A percentile compares a stretch with the other conserved stretches of the same genome.
Evolutionary conservation across 2,888 invertebrate species (phyloP).

Genomic region (Spatulosminthurus flaviceps): DNA sequence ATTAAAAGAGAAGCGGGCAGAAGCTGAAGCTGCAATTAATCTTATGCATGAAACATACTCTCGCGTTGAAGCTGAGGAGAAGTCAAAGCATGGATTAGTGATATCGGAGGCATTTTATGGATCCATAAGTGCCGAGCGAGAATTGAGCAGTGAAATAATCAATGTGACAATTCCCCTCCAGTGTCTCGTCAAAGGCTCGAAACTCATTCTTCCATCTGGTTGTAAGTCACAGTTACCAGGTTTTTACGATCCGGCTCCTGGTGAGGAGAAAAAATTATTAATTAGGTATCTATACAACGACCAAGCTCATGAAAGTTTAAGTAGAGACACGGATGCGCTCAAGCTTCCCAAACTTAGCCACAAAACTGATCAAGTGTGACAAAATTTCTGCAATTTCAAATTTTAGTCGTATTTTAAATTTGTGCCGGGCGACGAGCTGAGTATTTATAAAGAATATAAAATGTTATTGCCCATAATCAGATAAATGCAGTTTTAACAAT

Average conservation of each 20-base stretch:
- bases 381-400: slow-evolving; percentile 1
- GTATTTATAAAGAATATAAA: background rate
- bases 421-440: background rate
- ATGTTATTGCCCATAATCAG: background rate
- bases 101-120: slow-evolving; percentile 87
- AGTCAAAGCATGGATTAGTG: slow-evolving; percentile 82
- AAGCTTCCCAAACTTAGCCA: slow-evolving; percentile 80
- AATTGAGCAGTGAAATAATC: slow-evolving; percentile 71
- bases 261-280: slow-evolving; percentile 87
- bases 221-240: slow-evolving; percentile 91
- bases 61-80: slow-evolving; percentile 83
- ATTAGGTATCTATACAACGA: slow-evolving; percentile 87
- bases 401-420: slow-evolving; percentile 5
- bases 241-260: slow-evolving; percentile 94
- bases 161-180: slow-evolving; percentile 96
- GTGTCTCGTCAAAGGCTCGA: slow-evolving; percentile 91
- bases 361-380: slow-evolving; percentile 63
- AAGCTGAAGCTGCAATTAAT: slow-evolving; percentile 86
- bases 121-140: slow-evolving; percentile 66
- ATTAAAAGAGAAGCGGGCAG: slow-evolving; percentile 80
- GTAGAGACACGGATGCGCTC: slow-evolving; percentile 82
- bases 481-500: background rate
- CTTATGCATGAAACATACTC: slow-evolving; percentile 92
- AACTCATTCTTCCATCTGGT: slow-evolving; percentile 82
- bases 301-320: slow-evolving; percentile 79